These are phyloP conservation scores for Rhombomys opimus DNA, from an alignment of 2,113 vertebrate species.

Conservation along the genomic window DNA sequence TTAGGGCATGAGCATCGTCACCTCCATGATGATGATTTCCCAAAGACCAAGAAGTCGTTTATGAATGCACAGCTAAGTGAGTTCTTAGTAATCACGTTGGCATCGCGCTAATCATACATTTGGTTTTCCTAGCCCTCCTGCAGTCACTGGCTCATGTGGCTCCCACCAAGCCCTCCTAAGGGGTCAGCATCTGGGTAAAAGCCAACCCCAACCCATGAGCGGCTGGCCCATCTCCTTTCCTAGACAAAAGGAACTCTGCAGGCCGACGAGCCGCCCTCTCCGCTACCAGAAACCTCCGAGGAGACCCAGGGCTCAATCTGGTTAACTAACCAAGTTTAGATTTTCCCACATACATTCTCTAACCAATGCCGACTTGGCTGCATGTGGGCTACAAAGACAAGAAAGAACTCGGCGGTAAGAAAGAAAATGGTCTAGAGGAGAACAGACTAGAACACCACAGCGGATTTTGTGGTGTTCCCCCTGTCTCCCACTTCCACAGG, in stretches of 20 bases:
- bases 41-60: neutral
- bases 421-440: neutral
- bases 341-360: neutral
- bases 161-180: neutral
- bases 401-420: neutral
- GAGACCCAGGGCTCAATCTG: neutral
- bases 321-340: slow-evolving; percentile 1
- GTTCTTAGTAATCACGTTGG: neutral
- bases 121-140: neutral
- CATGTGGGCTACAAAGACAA: neutral
- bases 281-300: slow-evolving; percentile 39
- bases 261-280: slow-evolving; percentile 18
- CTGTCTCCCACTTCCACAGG: neutral
- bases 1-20: too few species aligned
- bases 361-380: neutral
- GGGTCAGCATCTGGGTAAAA: neutral
- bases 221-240: neutral
- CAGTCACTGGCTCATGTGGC: neutral
- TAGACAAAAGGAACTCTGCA: neutral
- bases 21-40: neutral
- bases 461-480: neutral
- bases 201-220: neutral
- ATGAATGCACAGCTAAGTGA: neutral
- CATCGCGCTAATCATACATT: neutral
- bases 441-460: neutral